Conservation (phyloP, 2,888 invertebrate species). For the Iselma pallidipennis region DNA sequence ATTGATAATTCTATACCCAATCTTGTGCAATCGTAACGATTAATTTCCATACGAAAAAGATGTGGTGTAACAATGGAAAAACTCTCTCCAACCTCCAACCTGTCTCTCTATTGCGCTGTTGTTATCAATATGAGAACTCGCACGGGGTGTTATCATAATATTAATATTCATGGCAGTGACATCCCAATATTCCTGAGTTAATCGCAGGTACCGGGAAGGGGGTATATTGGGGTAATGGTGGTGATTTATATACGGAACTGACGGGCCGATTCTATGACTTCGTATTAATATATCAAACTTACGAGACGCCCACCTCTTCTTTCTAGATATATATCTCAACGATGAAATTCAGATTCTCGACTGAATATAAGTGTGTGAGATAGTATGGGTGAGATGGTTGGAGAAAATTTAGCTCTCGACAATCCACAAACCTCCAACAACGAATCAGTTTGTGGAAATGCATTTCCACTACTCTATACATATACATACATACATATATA, state of each 20-base stretch:
- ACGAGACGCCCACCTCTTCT: constrained; percentile 30
- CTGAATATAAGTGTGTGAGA: constrained; percentile 21
- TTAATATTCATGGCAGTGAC: constrained; percentile 53
- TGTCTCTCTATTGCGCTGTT: neutral
- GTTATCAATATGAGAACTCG: constrained; percentile 25
- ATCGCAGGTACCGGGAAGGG: constrained; percentile 46
- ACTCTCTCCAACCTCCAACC: too few species aligned
- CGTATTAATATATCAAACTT: constrained; percentile 48
- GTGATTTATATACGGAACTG: constrained; percentile 48
- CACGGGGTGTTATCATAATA: constrained; percentile 37
- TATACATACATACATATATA: too few species aligned
- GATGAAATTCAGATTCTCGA: constrained; percentile 33
- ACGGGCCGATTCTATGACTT: constrained; percentile 44
- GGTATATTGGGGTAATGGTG: constrained; percentile 40
- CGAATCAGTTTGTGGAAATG: constrained; percentile 15
- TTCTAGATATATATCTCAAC: constrained; percentile 26
- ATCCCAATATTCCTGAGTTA: constrained; percentile 51
- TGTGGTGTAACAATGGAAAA: too few species aligned
- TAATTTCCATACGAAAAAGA: neutral
- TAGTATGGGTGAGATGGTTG: neutral
- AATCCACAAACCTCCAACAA: constrained; percentile 6
- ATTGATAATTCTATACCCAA: neutral
- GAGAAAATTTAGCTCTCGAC: neutral
- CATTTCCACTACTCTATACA: neutral
- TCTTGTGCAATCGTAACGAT: neutral